These are phyloP conservation scores for Sciurus vulgaris DNA, from an alignment of 2,797 vertebrate species.

Conservation along the genomic window DNA sequence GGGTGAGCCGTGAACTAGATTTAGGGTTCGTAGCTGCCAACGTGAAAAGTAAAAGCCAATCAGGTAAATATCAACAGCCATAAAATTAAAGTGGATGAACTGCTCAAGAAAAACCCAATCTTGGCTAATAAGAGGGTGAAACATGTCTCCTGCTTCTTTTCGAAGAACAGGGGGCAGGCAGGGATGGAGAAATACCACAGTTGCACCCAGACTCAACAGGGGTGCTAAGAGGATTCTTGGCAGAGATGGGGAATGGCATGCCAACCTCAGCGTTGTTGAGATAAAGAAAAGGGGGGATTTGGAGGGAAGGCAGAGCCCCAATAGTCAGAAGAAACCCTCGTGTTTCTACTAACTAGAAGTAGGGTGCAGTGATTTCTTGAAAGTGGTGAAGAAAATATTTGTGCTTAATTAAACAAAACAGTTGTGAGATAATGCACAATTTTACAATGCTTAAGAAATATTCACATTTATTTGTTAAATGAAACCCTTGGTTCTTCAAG, in stretches of 20 bases:
- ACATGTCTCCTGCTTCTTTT: not conserved
- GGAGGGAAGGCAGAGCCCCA: not conserved
- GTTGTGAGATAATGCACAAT: not conserved
- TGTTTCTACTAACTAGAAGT: not conserved
- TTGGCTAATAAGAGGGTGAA: not conserved
- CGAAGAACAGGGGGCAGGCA: not conserved
- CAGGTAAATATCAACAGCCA: conserved; percentile 9
- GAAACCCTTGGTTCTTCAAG: not conserved
- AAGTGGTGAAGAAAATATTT: not conserved
- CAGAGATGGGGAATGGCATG: not conserved
- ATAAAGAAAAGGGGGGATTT: not conserved
- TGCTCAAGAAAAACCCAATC: conserved; percentile 21
- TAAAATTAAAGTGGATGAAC: conserved; percentile 37
- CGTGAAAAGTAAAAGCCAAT: conserved; percentile 30
- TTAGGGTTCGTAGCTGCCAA: not conserved
- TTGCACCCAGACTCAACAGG: too few species aligned
- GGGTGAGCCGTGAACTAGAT: not conserved
- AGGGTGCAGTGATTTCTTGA: not conserved
- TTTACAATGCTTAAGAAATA: conserved; percentile 25
- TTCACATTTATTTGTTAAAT: conserved; percentile 41
- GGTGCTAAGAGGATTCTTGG: not conserved
- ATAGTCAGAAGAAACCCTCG: not conserved
- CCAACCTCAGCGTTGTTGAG: not conserved
- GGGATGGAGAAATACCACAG: too few species aligned
- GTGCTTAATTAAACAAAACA: conserved; percentile 36